Evolutionary conservation across 1,140 invertebrate species (phyloP).

Genomic region (Drosophila insularis): DNA sequence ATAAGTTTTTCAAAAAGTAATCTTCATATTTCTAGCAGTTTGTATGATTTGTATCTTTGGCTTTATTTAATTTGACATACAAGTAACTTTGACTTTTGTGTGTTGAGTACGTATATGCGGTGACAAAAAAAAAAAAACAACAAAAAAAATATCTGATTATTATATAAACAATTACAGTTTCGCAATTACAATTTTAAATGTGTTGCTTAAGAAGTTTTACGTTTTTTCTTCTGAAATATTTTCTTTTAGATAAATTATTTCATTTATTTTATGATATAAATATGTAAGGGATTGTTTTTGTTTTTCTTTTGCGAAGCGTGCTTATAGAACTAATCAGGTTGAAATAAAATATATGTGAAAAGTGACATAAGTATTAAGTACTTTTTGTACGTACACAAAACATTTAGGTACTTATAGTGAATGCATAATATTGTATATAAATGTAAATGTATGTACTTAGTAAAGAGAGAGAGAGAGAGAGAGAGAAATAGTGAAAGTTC

Average conservation of each 20-base stretch:
- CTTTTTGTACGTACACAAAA: not conserved
- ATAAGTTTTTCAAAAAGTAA: too few species aligned
- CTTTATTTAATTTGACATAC: constrained; percentile 55
- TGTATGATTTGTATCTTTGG: constrained; percentile 47
- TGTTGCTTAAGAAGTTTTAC: not conserved
- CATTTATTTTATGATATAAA: not conserved
- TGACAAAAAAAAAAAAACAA: constrained; percentile 12
- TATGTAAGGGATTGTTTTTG: not conserved
- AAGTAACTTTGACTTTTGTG: constrained; percentile 26
- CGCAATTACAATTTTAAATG: not conserved
- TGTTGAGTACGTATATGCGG: constrained; percentile 14
- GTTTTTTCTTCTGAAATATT: too few species aligned
- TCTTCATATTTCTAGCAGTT: not conserved
- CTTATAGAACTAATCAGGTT: constrained; percentile 5
- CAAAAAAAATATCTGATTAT: constrained; percentile 6
- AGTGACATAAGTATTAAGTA: too few species aligned
- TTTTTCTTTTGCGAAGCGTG: not conserved
- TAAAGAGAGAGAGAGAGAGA: not conserved
- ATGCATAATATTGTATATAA: constrained; percentile 6
- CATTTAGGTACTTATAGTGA: constrained; percentile 10
- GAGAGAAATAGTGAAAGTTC: constrained; percentile 13
- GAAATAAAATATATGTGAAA: not conserved
- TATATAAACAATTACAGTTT: constrained; percentile 6
- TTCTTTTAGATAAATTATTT: not conserved
- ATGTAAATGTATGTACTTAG: constrained; percentile 16